Evolutionary conservation across 2,888 invertebrate species (phyloP), one percentile per base, ranked within the genome.

Genomic region (Seira ritae): DNA sequence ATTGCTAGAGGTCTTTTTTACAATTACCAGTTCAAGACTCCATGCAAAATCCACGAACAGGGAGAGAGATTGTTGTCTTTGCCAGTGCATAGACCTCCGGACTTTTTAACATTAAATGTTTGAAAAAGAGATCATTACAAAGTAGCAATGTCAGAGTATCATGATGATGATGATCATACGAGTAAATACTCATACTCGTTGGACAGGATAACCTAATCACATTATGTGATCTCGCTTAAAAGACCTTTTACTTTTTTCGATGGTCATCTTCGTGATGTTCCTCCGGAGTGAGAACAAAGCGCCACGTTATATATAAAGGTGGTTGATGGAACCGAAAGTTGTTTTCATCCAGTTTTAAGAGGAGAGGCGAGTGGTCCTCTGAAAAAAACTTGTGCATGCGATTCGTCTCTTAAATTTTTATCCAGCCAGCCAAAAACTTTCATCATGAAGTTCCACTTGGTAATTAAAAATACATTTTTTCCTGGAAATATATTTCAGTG

Each of bases 301-400:
- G 62, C 66, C 65, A 80, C 84, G 74, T 85, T 85, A 84, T 88
- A 88, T 88, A 88, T 84, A 88, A 88, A 85, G 86, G 70, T 80
- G 77, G 76, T 4, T 31, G 80, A 19, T 84, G 86, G 86, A 87
- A 87, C 83, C 73, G 84, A 88, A 87, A 86, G 86, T 87, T 87
- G 85, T 85, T 86, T n/a, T 85, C 88, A 85, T 88, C 86, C 84
- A 88, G 84, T 86, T 87, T 84, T 73, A 81, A 55, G 17, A 55
- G 31, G 3, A 55, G 55, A 55, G 55, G 55, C 55, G 55, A 55
- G 17, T 17, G 17, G 55, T 55, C 75, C 76, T 55, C 81, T 60
- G 24, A 19, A 15, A 31, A 46, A 78, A 19, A 69, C 20, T n/a
- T 3, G 78, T 78, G 69, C 31, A 67, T 42, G 62, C 6, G 42